These are phyloP conservation scores for Diogma glabrata DNA, from an alignment of 2,888 invertebrate species.

Conservation along the genomic window DNA sequence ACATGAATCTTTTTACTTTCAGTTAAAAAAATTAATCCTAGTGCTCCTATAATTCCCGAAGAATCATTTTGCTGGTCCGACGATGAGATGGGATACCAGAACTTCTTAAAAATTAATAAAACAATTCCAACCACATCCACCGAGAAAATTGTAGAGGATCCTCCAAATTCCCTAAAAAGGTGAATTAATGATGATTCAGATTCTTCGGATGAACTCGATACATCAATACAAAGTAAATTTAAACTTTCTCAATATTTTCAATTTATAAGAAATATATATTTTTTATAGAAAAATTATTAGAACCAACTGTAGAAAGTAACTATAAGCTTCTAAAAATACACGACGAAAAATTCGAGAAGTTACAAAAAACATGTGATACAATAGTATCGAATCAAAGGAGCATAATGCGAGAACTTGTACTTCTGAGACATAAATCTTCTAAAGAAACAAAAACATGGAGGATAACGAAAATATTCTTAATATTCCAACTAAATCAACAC, in stretches of 20 bases:
- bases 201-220: constrained; percentile 1
- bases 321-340: not conserved
- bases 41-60: not conserved
- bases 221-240: too few species aligned
- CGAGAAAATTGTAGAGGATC: constrained; percentile 2
- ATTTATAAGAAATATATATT: not conserved
- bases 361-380: not conserved
- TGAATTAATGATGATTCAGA: not conserved
- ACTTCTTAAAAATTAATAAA: not conserved
- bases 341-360: not conserved
- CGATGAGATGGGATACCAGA: not conserved
- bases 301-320: not conserved
- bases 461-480: not conserved
- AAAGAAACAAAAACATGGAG: too few species aligned
- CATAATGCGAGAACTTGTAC: not conserved
- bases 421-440: not conserved
- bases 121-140: constrained; percentile 2
- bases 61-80: constrained; percentile 1
- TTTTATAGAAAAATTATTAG: constrained; percentile 1
- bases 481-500: not conserved
- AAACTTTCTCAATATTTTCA: too few species aligned
- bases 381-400: not conserved
- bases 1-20: constrained; percentile 1
- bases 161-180: not conserved
- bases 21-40: not conserved